Evolutionary conservation across 1,140 invertebrate genomes (phyloP).

Genomic region (Macrobrachium nipponense): DNA sequence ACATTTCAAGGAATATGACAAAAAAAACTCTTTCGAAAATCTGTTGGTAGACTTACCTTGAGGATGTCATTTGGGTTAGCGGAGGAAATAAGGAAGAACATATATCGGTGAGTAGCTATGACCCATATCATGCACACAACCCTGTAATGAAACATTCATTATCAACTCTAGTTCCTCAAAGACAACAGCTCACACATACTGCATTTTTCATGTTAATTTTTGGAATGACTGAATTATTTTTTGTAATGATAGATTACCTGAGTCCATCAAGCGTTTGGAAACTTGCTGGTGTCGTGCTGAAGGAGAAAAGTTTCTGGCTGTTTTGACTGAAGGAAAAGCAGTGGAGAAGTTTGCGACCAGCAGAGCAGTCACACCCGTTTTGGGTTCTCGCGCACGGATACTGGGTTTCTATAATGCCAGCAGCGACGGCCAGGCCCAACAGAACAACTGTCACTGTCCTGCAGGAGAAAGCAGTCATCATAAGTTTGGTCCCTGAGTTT

Average conservation of each 20-base stretch:
- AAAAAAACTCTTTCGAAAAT: neutral
- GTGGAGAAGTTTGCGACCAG: constrained; percentile 26
- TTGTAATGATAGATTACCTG: constrained; percentile 12
- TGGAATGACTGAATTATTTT: neutral
- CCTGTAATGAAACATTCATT: constrained; percentile 22
- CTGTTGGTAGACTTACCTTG: constrained; percentile 14
- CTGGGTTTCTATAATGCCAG: neutral
- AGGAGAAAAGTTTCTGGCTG: neutral
- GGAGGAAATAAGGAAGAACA: constrained; percentile 37
- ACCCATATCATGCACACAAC: constrained; percentile 46
- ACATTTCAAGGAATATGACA: neutral
- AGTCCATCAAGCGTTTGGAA: constrained; percentile 35
- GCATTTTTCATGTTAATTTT: neutral
- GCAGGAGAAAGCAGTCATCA: neutral
- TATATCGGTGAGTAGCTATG: constrained; percentile 44
- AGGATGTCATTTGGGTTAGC: constrained; percentile 38
- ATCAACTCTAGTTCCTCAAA: neutral
- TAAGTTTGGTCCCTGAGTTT: neutral
- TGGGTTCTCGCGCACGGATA: constrained; percentile 1
- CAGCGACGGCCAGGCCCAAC: constrained; percentile 15
- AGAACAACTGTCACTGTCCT: constrained; percentile 24
- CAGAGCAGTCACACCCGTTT: neutral
- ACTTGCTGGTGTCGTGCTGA: constrained; percentile 2
- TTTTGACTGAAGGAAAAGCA: constrained; percentile 39
- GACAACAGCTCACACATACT: neutral